Conservation (phyloP, 2,113 vertebrate species). For the Callocephalon fimbriatum region DNA sequence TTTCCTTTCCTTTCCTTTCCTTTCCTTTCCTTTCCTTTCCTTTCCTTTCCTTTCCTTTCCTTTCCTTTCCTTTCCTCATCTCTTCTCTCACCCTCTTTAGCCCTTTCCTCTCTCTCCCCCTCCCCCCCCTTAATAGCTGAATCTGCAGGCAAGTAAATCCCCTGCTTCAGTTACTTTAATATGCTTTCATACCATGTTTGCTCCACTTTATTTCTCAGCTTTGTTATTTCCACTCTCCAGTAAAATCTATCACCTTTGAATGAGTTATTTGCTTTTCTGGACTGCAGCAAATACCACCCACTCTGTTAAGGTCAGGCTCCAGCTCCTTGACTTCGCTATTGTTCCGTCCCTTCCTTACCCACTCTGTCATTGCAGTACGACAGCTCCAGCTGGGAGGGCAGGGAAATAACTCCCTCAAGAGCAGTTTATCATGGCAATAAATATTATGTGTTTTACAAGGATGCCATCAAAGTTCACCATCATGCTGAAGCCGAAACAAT, state of each 20-base stretch:
- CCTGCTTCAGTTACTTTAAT: slow-evolving; percentile 47
- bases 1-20: background rate
- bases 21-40: too few relatives aligned
- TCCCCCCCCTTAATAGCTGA: background rate
- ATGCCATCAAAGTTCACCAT: slow-evolving; percentile 80
- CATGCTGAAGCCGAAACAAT: slow-evolving; percentile 67
- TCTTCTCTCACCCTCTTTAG: background rate
- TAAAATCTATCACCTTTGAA: slow-evolving; percentile 67
- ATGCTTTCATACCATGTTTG: slow-evolving; percentile 54
- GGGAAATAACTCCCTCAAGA: slow-evolving; percentile 73
- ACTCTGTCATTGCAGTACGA: slow-evolving; percentile 63
- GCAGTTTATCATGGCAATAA: slow-evolving; percentile 80
- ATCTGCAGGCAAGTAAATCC: slow-evolving; percentile 54
- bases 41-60: background rate
- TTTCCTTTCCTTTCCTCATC: background rate
- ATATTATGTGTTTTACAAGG: slow-evolving; percentile 74
- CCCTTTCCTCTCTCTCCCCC: background rate
- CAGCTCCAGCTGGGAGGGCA: slow-evolving; percentile 72
- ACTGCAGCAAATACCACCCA: slow-evolving; percentile 75
- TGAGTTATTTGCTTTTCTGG: slow-evolving; percentile 77
- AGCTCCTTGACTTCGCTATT: slow-evolving; percentile 71
- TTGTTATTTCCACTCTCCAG: slow-evolving; percentile 72
- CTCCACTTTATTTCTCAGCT: slow-evolving; percentile 56
- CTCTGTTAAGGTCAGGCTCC: slow-evolving; percentile 67
- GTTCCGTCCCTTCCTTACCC: slow-evolving; percentile 70